Conservation (phyloP, 2,888 invertebrate species). For the Leptothorax acervorum region DNA sequence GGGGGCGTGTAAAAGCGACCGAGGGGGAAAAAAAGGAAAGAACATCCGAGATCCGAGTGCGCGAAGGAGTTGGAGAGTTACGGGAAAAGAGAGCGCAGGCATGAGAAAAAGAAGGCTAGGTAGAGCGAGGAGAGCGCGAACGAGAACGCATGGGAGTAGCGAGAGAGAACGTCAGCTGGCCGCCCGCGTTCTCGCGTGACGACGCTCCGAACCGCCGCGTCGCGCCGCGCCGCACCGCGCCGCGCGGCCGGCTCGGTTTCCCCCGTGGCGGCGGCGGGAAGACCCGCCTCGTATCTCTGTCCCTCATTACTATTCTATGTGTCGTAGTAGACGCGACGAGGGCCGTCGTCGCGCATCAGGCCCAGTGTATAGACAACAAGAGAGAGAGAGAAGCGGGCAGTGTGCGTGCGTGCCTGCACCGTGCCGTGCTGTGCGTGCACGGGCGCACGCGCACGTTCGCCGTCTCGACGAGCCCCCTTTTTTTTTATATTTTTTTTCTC, state of each 20-base stretch:
- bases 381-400: constrained; percentile 48
- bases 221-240: constrained; percentile 63
- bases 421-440: constrained; percentile 63
- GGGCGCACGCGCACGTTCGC: constrained; percentile 70
- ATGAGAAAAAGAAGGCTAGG: constrained; percentile 41
- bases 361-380: constrained; percentile 47
- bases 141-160: constrained; percentile 56
- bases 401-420: constrained; percentile 65
- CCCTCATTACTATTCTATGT: constrained; percentile 81
- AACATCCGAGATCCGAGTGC: constrained; percentile 34
- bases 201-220: constrained; percentile 75
- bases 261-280: constrained; percentile 67
- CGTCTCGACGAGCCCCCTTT: constrained; percentile 47
- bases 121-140: constrained; percentile 27
- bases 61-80: constrained; percentile 36
- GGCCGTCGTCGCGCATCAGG: constrained; percentile 54
- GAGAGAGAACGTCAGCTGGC: constrained; percentile 80
- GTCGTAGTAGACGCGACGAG: constrained; percentile 65
- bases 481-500: constrained; percentile 16
- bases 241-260: constrained; percentile 73
- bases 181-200: constrained; percentile 82
- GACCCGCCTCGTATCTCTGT: constrained; percentile 79
- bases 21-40: neutral
- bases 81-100: constrained; percentile 40
- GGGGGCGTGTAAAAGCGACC: constrained; percentile 46